Conservation (phyloP, 2,888 invertebrate species). For the Himalopsyche kuldschensis region DNA sequence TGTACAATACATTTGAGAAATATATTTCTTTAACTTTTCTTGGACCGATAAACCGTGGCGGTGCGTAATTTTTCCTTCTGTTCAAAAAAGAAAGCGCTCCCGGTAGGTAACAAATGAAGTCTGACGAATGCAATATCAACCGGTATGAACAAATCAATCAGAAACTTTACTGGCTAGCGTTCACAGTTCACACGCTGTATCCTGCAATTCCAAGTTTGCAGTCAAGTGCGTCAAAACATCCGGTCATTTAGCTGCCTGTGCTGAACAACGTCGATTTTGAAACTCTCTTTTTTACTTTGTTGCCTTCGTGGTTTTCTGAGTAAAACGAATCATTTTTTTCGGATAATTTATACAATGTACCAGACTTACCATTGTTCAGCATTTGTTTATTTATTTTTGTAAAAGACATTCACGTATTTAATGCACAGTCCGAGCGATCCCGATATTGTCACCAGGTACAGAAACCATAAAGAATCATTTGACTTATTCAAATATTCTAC, state of each 20-base stretch:
- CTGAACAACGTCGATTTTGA: not conserved
- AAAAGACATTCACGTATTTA: too few species aligned
- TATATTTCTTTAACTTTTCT: not conserved
- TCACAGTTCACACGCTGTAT: conserved; percentile 17
- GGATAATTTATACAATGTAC: too few species aligned
- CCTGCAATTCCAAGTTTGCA: conserved; percentile 10
- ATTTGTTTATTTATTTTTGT: too few species aligned
- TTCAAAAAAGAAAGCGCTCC: not conserved
- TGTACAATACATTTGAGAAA: not conserved
- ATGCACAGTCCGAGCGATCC: too few species aligned
- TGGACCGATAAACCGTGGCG: not conserved
- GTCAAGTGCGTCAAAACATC: conserved; percentile 22
- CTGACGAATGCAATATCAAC: not conserved
- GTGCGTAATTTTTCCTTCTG: not conserved
- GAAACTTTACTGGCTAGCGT: not conserved
- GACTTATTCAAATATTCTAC: too few species aligned
- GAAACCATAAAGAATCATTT: too few species aligned
- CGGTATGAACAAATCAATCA: not conserved
- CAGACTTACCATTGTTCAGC: too few species aligned
- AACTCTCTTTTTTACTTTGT: not conserved
- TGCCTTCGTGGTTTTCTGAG: not conserved
- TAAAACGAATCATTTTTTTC: not conserved
- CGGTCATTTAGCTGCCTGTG: conserved; percentile 8
- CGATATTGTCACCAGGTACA: too few species aligned
- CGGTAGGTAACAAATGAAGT: not conserved